A percentile compares a stretch with the other conserved stretches of the same genome.
These are phyloP conservation scores for Elephas maximus DNA, from an alignment of 2,113 vertebrate species.

Conservation along the genomic window DNA sequence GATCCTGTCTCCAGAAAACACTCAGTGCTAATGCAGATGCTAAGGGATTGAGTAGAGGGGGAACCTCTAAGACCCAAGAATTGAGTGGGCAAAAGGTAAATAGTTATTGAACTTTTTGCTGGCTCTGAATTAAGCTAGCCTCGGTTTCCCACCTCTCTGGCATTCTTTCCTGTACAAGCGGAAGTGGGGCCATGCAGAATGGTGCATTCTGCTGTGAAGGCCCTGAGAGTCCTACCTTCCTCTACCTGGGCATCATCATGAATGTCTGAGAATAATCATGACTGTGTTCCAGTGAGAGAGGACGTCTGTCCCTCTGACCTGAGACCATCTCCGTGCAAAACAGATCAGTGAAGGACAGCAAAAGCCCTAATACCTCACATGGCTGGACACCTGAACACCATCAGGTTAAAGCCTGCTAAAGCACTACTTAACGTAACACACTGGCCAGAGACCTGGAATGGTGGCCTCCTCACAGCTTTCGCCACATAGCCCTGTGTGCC, in stretches of 20 bases:
- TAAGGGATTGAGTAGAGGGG: not conserved
- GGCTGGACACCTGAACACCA: not conserved
- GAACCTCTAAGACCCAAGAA: not conserved
- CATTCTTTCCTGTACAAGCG: not conserved
- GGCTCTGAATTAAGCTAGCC: not conserved
- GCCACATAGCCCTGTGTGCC: too few species aligned
- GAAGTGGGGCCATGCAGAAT: not conserved
- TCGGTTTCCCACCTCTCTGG: not conserved
- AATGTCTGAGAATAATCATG: not conserved
- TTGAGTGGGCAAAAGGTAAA: not conserved
- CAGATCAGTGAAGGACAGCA: not conserved
- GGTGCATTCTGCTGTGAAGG: not conserved
- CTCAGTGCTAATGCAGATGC: not conserved
- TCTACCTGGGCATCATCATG: not conserved
- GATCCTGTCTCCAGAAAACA: not conserved
- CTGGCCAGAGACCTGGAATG: not conserved
- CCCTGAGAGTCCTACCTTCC: rapidly evolving
- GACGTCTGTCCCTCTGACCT: not conserved
- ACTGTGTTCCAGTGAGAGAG: not conserved
- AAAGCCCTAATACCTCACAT: not conserved
- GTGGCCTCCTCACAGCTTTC: too few species aligned
- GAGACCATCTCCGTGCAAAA: not conserved
- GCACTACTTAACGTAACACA: rapidly evolving
- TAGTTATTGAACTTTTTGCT: not conserved
- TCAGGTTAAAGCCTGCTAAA: not conserved